Evolutionary conservation across 53 echinoderm and acorn worm species (phyloP).

Genomic region (Holothuria leucospilota): DNA sequence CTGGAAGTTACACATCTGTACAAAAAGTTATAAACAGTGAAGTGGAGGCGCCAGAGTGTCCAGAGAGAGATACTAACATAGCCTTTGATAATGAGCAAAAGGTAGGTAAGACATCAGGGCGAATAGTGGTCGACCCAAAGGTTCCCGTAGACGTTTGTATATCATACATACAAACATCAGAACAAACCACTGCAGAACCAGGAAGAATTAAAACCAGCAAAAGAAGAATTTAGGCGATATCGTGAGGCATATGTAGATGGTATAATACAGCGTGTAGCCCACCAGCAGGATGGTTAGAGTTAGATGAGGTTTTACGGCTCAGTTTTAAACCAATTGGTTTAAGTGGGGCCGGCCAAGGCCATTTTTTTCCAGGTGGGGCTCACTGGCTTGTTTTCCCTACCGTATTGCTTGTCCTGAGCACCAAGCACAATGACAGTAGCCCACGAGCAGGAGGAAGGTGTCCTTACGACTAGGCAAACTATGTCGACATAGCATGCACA

Average conservation of each 20-base stretch:
- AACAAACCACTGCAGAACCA: no score
- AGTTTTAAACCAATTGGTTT: no score
- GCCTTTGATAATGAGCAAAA: constrained; percentile 38
- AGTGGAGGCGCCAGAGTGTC: background rate
- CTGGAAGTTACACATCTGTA: constrained; percentile 15
- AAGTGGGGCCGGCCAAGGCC: no score
- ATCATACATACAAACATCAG: constrained; percentile 7
- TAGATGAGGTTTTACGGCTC: no score
- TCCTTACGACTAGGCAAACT: background rate
- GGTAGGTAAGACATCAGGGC: constrained; percentile 19
- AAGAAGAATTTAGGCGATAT: background rate
- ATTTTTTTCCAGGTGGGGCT: no score
- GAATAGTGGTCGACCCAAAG: constrained; percentile 18
- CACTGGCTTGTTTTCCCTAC: no score
- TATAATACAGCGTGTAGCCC: constrained; percentile 7
- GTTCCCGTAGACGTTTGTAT: constrained; percentile 20
- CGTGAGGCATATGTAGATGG: constrained; percentile 9
- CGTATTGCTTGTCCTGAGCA: no score
- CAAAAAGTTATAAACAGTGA: background rate
- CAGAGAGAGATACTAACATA: constrained; percentile 1
- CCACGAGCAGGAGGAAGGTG: background rate
- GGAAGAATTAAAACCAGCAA: constrained; percentile 6
- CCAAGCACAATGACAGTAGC: no score
- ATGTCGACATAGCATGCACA: background rate
- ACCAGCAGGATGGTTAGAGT: no score